A percentile compares a stretch with the other conserved stretches of the same genome.
Conservation (phyloP, 2,113 vertebrate genomes). For the Sterna hirundo region DNA sequence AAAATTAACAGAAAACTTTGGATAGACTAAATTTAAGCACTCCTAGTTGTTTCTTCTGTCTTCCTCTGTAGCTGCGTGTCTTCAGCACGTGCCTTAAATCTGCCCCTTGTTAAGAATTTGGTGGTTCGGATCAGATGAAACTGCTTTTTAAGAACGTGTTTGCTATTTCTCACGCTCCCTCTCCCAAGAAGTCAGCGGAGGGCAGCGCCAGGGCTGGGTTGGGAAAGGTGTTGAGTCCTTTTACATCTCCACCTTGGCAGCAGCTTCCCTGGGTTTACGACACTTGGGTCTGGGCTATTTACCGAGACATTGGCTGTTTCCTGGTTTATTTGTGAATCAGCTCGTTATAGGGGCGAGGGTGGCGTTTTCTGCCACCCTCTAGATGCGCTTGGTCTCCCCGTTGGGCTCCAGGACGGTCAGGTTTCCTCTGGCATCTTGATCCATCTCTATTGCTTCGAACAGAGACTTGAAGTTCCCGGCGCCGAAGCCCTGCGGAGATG, state of each 20-base stretch:
- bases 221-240: neutral
- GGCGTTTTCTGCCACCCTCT: neutral
- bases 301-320: neutral
- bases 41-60: neutral
- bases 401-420: slow-evolving; percentile 83
- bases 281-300: neutral
- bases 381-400: slow-evolving; percentile 53
- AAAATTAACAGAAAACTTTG: neutral
- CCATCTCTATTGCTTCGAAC: slow-evolving; percentile 92
- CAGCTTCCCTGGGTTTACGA: neutral
- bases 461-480: slow-evolving; percentile 97
- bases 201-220: neutral
- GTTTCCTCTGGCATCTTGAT: slow-evolving; percentile 89
- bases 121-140: neutral
- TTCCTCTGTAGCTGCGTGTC: neutral
- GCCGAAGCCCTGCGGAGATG: slow-evolving; percentile 83
- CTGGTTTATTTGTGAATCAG: neutral
- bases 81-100: neutral
- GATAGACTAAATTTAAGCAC: neutral
- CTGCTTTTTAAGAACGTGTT: neutral
- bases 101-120: neutral
- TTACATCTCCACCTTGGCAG: neutral
- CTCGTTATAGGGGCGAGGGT: neutral
- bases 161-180: neutral
- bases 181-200: neutral